Percentiles rank a stretch among this genome's conserved stretches.
Conservation (phyloP, 1,140 invertebrate species). For the Dendrolimus kikuchii region DNA sequence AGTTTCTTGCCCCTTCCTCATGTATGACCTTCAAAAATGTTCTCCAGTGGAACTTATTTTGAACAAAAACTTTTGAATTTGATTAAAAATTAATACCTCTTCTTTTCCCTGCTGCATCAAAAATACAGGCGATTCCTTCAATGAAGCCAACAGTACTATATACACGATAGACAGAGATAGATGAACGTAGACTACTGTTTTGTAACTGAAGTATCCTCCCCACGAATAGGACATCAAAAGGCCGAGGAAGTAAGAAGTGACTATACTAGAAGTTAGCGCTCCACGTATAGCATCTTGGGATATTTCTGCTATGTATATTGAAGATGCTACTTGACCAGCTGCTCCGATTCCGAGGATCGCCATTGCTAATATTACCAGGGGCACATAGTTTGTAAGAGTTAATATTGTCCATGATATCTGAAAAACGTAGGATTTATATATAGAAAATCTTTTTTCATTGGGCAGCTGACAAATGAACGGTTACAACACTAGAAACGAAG, state of each 20-base stretch:
- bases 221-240: constrained; percentile 43
- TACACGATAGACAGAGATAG: constrained; percentile 37
- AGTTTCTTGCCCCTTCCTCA: too few relatives aligned
- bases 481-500: too few relatives aligned
- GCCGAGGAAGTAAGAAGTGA: constrained; percentile 38
- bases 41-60: too few relatives aligned
- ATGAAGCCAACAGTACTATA: constrained; percentile 30
- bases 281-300: constrained; percentile 50
- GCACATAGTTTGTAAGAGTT: constrained; percentile 29
- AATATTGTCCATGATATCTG: constrained; percentile 49
- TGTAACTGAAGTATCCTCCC: constrained; percentile 39
- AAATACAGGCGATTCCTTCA: constrained; percentile 53
- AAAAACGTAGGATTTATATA: constrained; percentile 10
- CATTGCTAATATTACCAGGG: constrained; percentile 30
- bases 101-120: constrained; percentile 40
- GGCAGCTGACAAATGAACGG: background rate
- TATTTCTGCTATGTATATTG: constrained; percentile 55
- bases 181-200: constrained; percentile 38
- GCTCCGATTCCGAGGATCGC: constrained; percentile 35
- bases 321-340: constrained; percentile 37
- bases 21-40: too few relatives aligned
- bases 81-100: constrained; percentile 27
- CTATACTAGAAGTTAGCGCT: constrained; percentile 39
- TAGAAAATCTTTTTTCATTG: background rate
- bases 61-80: background rate